Conservation (phyloP, 2,113 vertebrate genomes). For the Aspidoscelis tigris region DNA sequence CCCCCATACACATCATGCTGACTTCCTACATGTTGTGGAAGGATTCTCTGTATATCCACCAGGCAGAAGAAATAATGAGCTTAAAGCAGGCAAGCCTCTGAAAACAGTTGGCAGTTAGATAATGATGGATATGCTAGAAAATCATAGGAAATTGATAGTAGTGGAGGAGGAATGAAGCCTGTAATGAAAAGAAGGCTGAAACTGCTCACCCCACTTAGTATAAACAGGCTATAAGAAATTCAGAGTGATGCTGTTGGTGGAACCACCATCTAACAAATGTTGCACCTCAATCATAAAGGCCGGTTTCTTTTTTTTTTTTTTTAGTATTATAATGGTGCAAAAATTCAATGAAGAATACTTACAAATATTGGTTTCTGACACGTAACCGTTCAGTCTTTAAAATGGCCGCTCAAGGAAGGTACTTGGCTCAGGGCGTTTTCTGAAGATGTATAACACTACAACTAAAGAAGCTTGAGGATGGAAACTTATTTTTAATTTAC, state of each 20-base stretch:
- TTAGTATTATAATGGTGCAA: slow-evolving; percentile 52
- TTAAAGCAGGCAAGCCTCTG: slow-evolving; percentile 77
- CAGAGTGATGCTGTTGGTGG: slow-evolving; percentile 59
- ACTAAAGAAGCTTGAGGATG: too few species aligned
- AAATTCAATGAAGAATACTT: slow-evolving; percentile 66
- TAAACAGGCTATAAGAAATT: slow-evolving; percentile 66
- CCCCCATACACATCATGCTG: slow-evolving; percentile 71
- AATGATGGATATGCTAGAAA: slow-evolving; percentile 73
- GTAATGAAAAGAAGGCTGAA: slow-evolving; percentile 71
- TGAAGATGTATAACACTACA: too few species aligned
- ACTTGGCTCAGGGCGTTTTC: neutral
- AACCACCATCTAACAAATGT: slow-evolving; percentile 61
- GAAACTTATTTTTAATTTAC: too few species aligned
- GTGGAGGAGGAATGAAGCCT: slow-evolving; percentile 68
- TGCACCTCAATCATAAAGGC: slow-evolving; percentile 66
- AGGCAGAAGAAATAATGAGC: slow-evolving; percentile 81
- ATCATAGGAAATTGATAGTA: slow-evolving; percentile 62
- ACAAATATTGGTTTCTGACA: slow-evolving; percentile 58
- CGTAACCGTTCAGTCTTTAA: slow-evolving; percentile 53
- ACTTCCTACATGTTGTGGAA: slow-evolving; percentile 67
- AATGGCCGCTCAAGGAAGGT: neutral
- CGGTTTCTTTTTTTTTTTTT: slow-evolving; percentile 42
- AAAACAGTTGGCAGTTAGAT: slow-evolving; percentile 81
- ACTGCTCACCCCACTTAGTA: slow-evolving; percentile 67
- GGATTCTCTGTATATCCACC: slow-evolving; percentile 70